phyloP scores from a whole-genome alignment of 1,140 invertebrate genomes.

The Ptiloglossa arizonensis region DNA sequence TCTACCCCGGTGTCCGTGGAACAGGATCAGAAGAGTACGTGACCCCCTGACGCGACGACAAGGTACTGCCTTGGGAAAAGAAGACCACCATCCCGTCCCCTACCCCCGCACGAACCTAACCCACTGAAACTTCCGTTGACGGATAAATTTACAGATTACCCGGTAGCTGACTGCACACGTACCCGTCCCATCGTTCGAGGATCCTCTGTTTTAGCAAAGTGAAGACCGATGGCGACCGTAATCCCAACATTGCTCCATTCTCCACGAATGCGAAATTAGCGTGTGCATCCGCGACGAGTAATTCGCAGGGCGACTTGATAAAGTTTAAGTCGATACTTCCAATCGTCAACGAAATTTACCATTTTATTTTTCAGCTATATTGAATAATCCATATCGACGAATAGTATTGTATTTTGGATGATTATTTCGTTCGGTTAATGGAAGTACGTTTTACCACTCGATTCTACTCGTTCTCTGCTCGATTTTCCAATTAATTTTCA shows the following conservation, averaged over 20 bases:
- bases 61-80: not conserved
- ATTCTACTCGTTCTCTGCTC: no score
- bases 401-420: no score
- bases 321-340: no score
- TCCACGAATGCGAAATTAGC: not conserved
- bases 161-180: constrained; percentile 1
- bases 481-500: no score
- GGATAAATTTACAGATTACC: constrained; percentile 53
- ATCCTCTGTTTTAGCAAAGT: not conserved
- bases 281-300: not conserved
- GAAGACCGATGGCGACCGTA: constrained; percentile 25
- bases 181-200: not conserved
- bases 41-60: constrained; percentile 15
- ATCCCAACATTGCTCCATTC: constrained; percentile 7
- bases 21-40: constrained; percentile 24
- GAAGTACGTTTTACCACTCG: no score
- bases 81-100: constrained; percentile 23
- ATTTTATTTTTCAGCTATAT: no score
- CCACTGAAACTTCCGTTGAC: constrained; percentile 31
- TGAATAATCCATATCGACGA: no score
- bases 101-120: constrained; percentile 5
- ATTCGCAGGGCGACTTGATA: no score
- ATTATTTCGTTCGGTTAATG: no score
- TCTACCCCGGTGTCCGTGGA: constrained; percentile 5
- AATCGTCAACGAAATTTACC: no score